A percentile compares a stretch with the other conserved stretches of the same genome.
phyloP scores from a whole-genome alignment of 2,113 vertebrate genomes.

The Trichechus manatus region DNA sequence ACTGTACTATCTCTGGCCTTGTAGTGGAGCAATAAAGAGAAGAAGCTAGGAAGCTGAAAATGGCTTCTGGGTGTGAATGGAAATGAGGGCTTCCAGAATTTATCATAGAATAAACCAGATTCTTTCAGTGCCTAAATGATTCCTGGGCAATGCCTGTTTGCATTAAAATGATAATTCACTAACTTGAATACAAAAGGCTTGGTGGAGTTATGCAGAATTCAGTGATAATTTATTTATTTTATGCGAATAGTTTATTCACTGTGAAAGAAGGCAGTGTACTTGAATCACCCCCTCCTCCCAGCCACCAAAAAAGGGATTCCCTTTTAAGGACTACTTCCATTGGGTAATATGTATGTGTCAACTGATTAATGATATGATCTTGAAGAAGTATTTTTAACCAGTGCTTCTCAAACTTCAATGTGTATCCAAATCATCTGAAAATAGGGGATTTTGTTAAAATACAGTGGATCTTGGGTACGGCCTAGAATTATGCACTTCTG shows the following conservation, averaged over 20 bases:
- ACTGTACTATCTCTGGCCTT: background rate
- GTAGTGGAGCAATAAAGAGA: background rate
- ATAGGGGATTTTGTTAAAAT: background rate
- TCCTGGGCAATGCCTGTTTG: background rate
- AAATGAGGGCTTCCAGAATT: background rate
- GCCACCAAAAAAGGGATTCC: background rate
- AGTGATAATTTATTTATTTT: background rate
- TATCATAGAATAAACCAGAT: background rate
- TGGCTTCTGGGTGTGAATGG: background rate
- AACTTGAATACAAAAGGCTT: background rate
- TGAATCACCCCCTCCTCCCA: background rate
- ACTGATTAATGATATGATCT: background rate
- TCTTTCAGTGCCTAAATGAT: background rate
- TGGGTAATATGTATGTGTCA: background rate
- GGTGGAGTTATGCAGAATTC: background rate
- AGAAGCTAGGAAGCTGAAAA: background rate
- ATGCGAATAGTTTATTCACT: background rate
- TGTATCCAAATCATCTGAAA: background rate
- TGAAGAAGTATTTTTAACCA: background rate
- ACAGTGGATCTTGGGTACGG: background rate
- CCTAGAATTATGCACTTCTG: background rate
- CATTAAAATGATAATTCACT: conserved; percentile 1
- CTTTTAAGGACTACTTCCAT: background rate
- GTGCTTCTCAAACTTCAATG: background rate
- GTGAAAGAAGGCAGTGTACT: background rate